Evolutionary conservation across 2,113 vertebrate genomes (phyloP).

Genomic region (Protomyctophum bolini): DNA sequence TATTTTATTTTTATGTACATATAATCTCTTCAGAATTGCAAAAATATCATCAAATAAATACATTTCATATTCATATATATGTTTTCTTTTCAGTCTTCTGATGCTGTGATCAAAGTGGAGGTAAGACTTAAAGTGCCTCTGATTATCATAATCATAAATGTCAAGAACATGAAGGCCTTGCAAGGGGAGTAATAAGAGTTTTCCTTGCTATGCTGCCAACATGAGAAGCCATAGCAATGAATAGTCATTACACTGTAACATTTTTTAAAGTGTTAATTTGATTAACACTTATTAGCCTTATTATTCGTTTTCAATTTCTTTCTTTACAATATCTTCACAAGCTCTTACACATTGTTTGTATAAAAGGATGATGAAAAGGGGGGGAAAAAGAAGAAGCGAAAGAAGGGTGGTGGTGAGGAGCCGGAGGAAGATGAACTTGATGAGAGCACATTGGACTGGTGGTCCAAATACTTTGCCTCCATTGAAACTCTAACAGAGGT

Average conservation of each 20-base stretch:
- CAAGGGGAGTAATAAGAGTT: too few species aligned
- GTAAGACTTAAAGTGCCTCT: constrained; percentile 32
- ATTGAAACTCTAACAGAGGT: constrained; percentile 97
- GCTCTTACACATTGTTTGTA: not conserved
- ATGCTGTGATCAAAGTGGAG: constrained; percentile 74
- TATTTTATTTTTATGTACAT: too few species aligned
- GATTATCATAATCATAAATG: not conserved
- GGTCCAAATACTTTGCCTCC: constrained; percentile 98
- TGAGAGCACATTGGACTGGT: constrained; percentile 97
- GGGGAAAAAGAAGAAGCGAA: constrained; percentile 86
- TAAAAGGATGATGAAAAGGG: constrained; percentile 79
- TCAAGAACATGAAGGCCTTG: not conserved
- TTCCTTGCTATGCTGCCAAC: too few species aligned
- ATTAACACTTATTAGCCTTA: not conserved
- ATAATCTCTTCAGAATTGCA: too few species aligned
- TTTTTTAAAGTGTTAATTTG: too few species aligned
- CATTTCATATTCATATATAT: too few species aligned
- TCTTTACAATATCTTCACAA: not conserved
- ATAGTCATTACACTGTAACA: not conserved
- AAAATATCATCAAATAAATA: too few species aligned
- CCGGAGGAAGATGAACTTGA: constrained; percentile 91
- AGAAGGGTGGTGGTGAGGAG: constrained; percentile 84
- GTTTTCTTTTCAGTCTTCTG: constrained; percentile 51
- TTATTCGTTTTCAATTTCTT: not conserved
- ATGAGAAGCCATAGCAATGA: constrained; percentile 78